These are phyloP conservation scores for Lymantria dispar DNA, from an alignment of 2,888 invertebrate genomes.

Conservation along the genomic window DNA sequence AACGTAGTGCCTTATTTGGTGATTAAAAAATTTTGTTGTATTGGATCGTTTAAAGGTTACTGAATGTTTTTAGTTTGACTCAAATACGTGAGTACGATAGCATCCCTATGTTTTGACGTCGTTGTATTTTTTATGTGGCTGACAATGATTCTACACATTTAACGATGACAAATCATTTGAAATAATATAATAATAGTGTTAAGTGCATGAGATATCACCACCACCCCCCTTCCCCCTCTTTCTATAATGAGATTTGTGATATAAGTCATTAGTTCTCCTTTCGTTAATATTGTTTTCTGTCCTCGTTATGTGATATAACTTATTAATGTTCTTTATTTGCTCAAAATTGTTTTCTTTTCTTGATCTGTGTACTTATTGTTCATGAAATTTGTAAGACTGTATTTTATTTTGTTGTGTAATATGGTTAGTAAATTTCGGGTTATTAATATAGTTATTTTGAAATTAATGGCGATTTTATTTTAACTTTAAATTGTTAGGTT, in stretches of 20 bases:
- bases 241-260: background rate
- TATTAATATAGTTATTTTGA: slow-evolving; percentile 81
- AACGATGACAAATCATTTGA: slow-evolving; percentile 3
- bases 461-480: slow-evolving; percentile 36
- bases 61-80: background rate
- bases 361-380: slow-evolving; percentile 77
- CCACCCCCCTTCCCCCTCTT: slow-evolving; percentile 41
- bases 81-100: background rate
- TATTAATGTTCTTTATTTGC: slow-evolving; percentile 65
- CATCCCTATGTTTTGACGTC: background rate
- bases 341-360: slow-evolving; percentile 65
- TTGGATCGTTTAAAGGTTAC: slow-evolving; percentile 7
- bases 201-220: slow-evolving; percentile 48
- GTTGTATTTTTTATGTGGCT: slow-evolving; percentile 1
- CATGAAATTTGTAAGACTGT: slow-evolving; percentile 81
- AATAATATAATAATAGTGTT: slow-evolving; percentile 17
- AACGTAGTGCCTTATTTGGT: slow-evolving; percentile 68
- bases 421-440: slow-evolving; percentile 76
- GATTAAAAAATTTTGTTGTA: slow-evolving; percentile 19
- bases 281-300: slow-evolving; percentile 19
- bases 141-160: background rate
- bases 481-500: background rate
- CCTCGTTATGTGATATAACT: slow-evolving; percentile 73
- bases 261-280: background rate
- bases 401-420: slow-evolving; percentile 79